These are phyloP conservation scores for Ciconia boyciana DNA, from an alignment of 2,113 vertebrate species.

Conservation along the genomic window DNA sequence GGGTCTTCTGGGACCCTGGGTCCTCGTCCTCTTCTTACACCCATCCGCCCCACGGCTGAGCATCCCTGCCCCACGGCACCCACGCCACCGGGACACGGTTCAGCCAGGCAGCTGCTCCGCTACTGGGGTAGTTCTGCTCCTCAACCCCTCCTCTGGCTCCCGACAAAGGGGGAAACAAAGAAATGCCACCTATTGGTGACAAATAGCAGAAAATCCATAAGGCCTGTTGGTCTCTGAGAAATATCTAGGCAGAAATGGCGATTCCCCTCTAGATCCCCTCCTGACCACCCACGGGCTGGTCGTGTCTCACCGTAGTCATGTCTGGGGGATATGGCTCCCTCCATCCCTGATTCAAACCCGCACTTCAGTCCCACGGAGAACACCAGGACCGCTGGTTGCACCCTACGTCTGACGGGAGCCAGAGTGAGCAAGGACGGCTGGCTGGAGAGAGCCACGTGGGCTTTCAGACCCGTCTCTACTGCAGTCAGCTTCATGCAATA, in stretches of 20 bases:
- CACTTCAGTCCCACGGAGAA: background rate
- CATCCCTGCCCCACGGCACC: rapidly evolving
- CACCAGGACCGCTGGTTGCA: background rate
- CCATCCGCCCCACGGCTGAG: rapidly evolving
- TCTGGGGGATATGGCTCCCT: background rate
- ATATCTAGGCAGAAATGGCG: background rate
- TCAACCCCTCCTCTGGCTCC: background rate
- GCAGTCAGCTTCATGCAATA: rapidly evolving
- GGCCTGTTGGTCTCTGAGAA: background rate
- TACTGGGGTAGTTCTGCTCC: background rate
- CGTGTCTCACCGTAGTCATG: rapidly evolving
- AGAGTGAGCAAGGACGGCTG: background rate
- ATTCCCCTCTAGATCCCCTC: background rate
- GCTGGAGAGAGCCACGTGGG: background rate
- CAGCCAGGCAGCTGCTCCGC: rapidly evolving
- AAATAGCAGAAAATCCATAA: background rate
- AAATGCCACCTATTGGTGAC: background rate
- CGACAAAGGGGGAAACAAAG: background rate
- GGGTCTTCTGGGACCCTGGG: background rate
- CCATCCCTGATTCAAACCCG: background rate
- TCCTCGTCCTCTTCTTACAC: background rate
- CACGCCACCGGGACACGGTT: rapidly evolving
- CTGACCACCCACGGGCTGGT: background rate
- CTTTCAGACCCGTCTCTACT: background rate
- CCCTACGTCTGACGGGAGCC: background rate